Percentiles rank a stretch among this genome's conserved stretches.
Conservation (phyloP, 2,113 vertebrate species). For the Rhabdomys dilectus region DNA sequence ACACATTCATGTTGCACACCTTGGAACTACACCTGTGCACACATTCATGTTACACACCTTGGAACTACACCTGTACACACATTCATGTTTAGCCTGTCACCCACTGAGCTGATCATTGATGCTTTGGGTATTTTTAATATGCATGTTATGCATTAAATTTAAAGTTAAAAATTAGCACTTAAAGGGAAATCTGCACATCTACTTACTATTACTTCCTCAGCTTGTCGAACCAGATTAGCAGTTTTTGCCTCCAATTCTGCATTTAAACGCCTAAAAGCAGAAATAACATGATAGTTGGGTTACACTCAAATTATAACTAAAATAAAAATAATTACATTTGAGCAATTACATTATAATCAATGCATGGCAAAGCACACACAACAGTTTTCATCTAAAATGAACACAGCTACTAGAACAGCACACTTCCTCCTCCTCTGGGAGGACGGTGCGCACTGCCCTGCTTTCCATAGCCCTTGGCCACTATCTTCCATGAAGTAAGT, state of each 20-base stretch:
- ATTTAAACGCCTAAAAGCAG: slow-evolving; percentile 91
- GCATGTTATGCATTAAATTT: not conserved
- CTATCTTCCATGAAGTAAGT: not conserved
- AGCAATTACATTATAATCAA: slow-evolving; percentile 40
- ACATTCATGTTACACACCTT: too few relatives aligned
- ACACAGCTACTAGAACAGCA: not conserved
- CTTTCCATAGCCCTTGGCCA: not conserved
- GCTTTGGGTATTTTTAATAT: not conserved
- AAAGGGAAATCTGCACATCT: slow-evolving; percentile 44
- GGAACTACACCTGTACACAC: not conserved
- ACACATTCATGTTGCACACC: too few relatives aligned
- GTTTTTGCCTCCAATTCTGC: slow-evolving; percentile 96
- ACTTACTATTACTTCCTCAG: slow-evolving; percentile 95
- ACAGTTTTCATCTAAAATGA: slow-evolving; percentile 39
- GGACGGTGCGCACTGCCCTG: not conserved
- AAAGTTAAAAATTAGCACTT: slow-evolving; percentile 7
- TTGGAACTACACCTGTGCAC: not conserved
- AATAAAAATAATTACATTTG: slow-evolving; percentile 11
- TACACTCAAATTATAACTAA: slow-evolving; percentile 63
- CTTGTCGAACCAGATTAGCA: slow-evolving; percentile 91
- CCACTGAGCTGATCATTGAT: not conserved
- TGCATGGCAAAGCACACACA: slow-evolving; percentile 32
- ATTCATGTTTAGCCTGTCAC: slow-evolving; percentile 17
- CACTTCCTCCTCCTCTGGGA: not conserved
- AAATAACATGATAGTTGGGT: slow-evolving; percentile 32